Percentiles rank a stretch among this genome's conserved stretches.
phyloP scores from a whole-genome alignment of 2,797 vertebrate genomes.

The Sardinella longiceps region DNA sequence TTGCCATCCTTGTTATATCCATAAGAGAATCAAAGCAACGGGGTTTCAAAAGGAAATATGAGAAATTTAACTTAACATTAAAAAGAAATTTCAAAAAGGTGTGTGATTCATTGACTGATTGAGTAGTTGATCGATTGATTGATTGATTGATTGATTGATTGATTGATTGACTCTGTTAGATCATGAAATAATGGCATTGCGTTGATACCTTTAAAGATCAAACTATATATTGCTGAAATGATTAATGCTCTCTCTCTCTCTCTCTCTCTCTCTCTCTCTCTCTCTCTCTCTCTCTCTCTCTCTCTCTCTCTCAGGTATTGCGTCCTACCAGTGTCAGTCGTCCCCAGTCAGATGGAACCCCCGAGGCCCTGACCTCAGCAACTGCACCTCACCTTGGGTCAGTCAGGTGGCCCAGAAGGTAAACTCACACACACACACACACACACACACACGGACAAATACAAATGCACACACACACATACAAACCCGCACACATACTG shows the following conservation, averaged over 20 bases:
- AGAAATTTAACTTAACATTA: no score
- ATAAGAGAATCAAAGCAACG: no score
- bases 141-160: no score
- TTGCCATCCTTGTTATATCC: no score
- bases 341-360: conserved; percentile 87
- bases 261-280: not conserved
- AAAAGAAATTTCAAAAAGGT: no score
- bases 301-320: conserved; percentile 78
- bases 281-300: not conserved
- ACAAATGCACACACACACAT: not conserved
- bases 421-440: conserved; percentile 46
- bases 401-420: conserved; percentile 95
- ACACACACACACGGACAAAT: not conserved
- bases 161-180: no score
- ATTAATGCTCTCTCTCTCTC: not conserved
- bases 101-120: no score
- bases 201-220: no score
- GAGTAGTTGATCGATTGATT: no score
- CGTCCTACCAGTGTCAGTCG: conserved; percentile 87
- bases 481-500: not conserved
- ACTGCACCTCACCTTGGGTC: conserved; percentile 94
- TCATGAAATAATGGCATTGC: no score
- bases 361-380: conserved; percentile 90
- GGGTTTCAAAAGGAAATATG: no score
- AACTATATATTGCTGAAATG: no score